Conservation (phyloP, 2,113 vertebrate genomes). For the Rhipidura dahli region DNA sequence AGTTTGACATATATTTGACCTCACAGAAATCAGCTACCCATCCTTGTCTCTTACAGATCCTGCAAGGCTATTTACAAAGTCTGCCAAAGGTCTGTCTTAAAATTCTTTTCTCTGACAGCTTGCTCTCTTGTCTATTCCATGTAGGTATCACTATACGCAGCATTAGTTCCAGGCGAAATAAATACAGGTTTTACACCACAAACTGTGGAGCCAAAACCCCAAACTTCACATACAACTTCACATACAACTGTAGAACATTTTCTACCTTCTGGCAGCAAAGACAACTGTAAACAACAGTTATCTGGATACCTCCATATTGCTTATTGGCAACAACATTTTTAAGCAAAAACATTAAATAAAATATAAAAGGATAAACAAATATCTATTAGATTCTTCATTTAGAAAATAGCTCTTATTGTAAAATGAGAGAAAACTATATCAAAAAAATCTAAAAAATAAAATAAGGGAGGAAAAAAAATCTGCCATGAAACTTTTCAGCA, state of each 20-base stretch:
- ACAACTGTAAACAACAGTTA: slow-evolving; percentile 57
- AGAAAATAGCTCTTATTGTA: slow-evolving; percentile 46
- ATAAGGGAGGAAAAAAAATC: background rate
- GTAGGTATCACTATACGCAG: background rate
- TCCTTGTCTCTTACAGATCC: slow-evolving; percentile 61
- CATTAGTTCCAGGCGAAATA: slow-evolving; percentile 59
- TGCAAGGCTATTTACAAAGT: slow-evolving; percentile 38
- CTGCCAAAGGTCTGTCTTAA: slow-evolving; percentile 6
- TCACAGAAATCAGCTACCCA: slow-evolving; percentile 72
- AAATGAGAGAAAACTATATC: background rate
- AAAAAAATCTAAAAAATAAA: slow-evolving; percentile 43
- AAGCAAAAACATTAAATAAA: slow-evolving; percentile 49
- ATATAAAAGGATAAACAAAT: slow-evolving; percentile 27
- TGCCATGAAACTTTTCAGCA: slow-evolving; percentile 62
- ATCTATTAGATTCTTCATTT: slow-evolving; percentile 63
- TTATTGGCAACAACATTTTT: slow-evolving; percentile 47
- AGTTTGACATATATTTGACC: slow-evolving; percentile 60
- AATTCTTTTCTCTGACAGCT: background rate
- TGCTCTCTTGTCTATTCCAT: slow-evolving; percentile 60
- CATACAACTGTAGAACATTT: background rate
- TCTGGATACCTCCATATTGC: slow-evolving; percentile 63
- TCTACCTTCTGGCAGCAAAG: slow-evolving; percentile 1
- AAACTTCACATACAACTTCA: slow-evolving; percentile 62
- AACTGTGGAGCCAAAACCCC: slow-evolving; percentile 40
- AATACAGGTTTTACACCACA: slow-evolving; percentile 34